These are phyloP conservation scores for Calliphora vomitoria DNA, from an alignment of 2,888 invertebrate genomes.

Conservation along the genomic window DNA sequence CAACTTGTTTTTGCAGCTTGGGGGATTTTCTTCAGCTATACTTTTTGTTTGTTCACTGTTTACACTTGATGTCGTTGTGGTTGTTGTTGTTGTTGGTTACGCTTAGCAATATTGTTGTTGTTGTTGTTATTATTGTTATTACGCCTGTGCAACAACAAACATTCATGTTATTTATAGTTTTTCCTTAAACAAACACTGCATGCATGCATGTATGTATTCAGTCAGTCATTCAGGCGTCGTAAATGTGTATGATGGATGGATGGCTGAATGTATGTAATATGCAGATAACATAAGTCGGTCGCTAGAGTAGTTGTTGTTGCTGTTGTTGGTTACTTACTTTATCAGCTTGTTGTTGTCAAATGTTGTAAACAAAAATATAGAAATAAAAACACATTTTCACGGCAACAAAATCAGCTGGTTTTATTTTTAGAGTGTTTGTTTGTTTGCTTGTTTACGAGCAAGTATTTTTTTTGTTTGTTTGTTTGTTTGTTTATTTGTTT, in stretches of 20 bases:
- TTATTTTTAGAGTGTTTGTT: conserved; percentile 27
- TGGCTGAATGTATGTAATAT: background rate
- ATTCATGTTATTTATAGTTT: conserved; percentile 61
- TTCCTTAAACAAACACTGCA: conserved; percentile 50
- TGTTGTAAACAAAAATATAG: conserved; percentile 44
- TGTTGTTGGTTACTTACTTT: conserved; percentile 26
- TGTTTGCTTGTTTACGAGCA: conserved; percentile 1
- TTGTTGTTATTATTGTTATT: conserved; percentile 25
- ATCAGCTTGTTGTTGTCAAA: conserved; percentile 34
- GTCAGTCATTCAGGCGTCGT: background rate
- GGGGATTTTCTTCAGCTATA: conserved; percentile 2
- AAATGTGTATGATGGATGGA: background rate
- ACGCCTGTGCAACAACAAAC: conserved; percentile 71
- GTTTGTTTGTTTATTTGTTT: conserved; percentile 23
- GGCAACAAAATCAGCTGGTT: conserved; percentile 56
- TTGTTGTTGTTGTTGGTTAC: conserved; percentile 42
- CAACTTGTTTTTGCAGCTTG: conserved; percentile 38
- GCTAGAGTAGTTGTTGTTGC: background rate
- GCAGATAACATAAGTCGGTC: conserved; percentile 51
- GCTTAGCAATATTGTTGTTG: conserved; percentile 4
- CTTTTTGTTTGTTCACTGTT: conserved; percentile 53
- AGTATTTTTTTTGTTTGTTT: background rate
- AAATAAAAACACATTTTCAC: conserved; percentile 43
- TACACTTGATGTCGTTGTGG: conserved; percentile 52
- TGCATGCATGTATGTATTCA: background rate